Evolutionary conservation across 1,140 invertebrate species (phyloP), one percentile per base, ranked within the genome.

Genomic region (Paraescarpia echinospica): DNA sequence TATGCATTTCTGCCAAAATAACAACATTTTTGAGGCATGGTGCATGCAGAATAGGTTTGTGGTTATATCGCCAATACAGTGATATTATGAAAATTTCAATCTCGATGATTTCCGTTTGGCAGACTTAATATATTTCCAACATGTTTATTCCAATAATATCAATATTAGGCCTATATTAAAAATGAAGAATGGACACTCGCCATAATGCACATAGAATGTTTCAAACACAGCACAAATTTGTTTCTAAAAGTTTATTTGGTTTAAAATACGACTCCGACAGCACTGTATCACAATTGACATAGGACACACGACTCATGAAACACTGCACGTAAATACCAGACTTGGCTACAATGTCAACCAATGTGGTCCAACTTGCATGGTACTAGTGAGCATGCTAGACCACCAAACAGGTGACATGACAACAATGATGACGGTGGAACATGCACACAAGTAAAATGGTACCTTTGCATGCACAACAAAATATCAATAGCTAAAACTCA

Each of bases 181-280:
- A n/a, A n/a, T n/a, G n/a, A n/a, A n/a, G n/a, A n/a, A n/a, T n/a
- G n/a, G n/a, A n/a, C n/a, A n/a, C n/a, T n/a, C n/a, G n/a, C n/a
- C n/a, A n/a, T n/a, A n/a, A n/a, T n/a, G n/a, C n/a, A n/a, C n/a
- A n/a, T n/a, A n/a, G n/a, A n/a, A n/a, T n/a, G n/a, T n/a, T n/a
- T n/a, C n/a, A 41, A 41, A 41, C 41, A 41, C 8, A 6, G 22
- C 9, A 77, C 27, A 6, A 77, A 77, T 14, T 1, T 77, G 59
- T 77, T 77, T 77, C 59, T 77, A 77, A 77, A 77, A 77, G 59
- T 77, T 77, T 77, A 77, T 77, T 77, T 77, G 59, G 59, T 77
- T 77, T 27, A 77, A 77, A 77, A 77, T 77, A 31, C 59, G 59
- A 77, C 59, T 77, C 59, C 59, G 27, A 77, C 22, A 77, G 14